Percentiles rank a stretch among this genome's conserved stretches.
These are phyloP conservation scores for Oasisia sp. DNA, from an alignment of 2,888 invertebrate genomes.

Conservation along the genomic window DNA sequence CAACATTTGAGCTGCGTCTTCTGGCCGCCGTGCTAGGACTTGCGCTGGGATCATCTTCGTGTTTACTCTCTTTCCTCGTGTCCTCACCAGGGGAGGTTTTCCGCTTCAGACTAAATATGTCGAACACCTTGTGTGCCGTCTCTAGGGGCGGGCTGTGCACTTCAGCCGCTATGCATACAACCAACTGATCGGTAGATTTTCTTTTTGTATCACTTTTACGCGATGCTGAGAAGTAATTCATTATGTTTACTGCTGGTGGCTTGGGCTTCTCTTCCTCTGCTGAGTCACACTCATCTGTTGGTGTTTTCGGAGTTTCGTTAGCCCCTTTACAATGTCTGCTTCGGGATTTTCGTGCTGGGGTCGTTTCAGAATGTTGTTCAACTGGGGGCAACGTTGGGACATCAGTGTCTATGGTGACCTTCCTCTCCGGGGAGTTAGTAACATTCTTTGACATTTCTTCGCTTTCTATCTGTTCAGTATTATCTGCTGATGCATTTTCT, in stretches of 20 bases:
- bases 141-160: not conserved
- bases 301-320: not conserved
- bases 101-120: not conserved
- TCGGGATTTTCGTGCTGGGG: not conserved
- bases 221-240: slow-evolving; percentile 5
- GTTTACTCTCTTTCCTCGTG: not conserved
- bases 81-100: not conserved
- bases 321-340: not conserved
- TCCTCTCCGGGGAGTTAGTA: not conserved
- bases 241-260: not conserved
- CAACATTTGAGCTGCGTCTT: not conserved
- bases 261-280: not conserved
- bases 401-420: not conserved
- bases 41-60: not conserved
- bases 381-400: too few relatives aligned
- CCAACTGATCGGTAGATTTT: not conserved
- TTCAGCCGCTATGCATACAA: not conserved
- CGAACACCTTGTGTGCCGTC: not conserved
- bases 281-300: not conserved
- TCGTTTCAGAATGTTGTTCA: not conserved
- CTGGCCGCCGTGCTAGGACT: not conserved
- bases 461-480: not conserved
- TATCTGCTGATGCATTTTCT: not conserved
- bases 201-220: not conserved
- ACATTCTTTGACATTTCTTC: not conserved